A percentile compares a stretch with the other conserved stretches of the same genome.
These are phyloP conservation scores for Morbakka virulenta DNA, from an alignment of 30 jellyfish, hydroid and myxozoan species.

Conservation along the genomic window DNA sequence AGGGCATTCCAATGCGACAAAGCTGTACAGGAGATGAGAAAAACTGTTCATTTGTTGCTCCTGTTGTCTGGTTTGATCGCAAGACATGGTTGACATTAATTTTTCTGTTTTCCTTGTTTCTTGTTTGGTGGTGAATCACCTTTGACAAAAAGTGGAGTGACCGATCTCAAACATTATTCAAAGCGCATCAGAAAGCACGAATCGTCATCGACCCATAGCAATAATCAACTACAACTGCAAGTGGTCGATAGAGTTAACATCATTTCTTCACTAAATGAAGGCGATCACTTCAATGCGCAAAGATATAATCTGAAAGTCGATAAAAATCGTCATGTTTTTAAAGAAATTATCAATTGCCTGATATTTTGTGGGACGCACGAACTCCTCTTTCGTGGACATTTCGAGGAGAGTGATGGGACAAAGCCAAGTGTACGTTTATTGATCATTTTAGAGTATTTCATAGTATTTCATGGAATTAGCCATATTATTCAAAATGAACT, in stretches of 20 bases:
- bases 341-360: not conserved
- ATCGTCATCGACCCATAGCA: not conserved
- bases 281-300: not conserved
- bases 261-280: not conserved
- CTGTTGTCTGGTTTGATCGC: not conserved
- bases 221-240: not conserved
- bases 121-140: not conserved
- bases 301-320: not conserved
- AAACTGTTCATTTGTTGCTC: not conserved
- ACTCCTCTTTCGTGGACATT: not conserved
- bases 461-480: too few species aligned
- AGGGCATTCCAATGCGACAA: not conserved
- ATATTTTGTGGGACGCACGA: not conserved
- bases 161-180: not conserved
- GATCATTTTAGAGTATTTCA: too few species aligned
- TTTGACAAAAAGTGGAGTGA: not conserved
- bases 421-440: not conserved
- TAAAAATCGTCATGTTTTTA: not conserved
- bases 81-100: not conserved
- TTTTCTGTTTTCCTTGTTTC: not conserved
- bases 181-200: not conserved
- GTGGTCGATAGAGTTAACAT: not conserved
- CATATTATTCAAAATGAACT: too few species aligned
- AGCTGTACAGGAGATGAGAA: not conserved
- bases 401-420: not conserved